These are phyloP conservation scores for Euura saliciscinereae DNA, from an alignment of 1,140 invertebrate species.

Conservation along the genomic window DNA sequence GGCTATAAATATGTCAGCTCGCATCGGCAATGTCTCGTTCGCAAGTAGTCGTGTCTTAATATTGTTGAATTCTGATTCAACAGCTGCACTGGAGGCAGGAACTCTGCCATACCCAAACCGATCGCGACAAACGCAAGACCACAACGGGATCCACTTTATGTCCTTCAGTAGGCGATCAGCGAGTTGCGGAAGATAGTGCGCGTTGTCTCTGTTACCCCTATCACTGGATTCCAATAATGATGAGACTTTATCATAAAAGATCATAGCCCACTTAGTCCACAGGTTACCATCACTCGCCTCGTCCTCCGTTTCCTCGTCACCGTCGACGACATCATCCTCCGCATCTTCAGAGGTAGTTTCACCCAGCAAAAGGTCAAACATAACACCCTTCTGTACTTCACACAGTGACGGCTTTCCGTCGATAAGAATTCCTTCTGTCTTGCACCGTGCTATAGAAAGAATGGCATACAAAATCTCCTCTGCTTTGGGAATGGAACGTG, in stretches of 20 bases:
- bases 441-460: neutral
- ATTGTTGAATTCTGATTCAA: slow-evolving; percentile 21
- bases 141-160: slow-evolving; percentile 16
- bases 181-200: slow-evolving; percentile 14
- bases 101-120: slow-evolving; percentile 21
- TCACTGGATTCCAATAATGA: neutral
- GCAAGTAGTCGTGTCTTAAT: slow-evolving; percentile 22
- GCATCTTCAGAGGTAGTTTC: neutral
- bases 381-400: neutral
- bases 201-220: slow-evolving; percentile 4
- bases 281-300: neutral
- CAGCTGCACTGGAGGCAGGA: slow-evolving; percentile 18
- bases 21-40: slow-evolving; percentile 12
- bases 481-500: neutral
- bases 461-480: neutral
- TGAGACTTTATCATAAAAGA: neutral
- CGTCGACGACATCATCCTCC: neutral
- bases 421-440: neutral
- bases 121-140: slow-evolving; percentile 12
- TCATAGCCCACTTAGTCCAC: slow-evolving; percentile 3
- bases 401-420: neutral
- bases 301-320: neutral
- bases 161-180: slow-evolving; percentile 11
- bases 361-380: neutral
- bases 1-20: slow-evolving; percentile 26